Percentiles rank a stretch among this genome's conserved stretches.
Conservation (phyloP, 2,113 vertebrate species). For the Sitta europaea region DNA sequence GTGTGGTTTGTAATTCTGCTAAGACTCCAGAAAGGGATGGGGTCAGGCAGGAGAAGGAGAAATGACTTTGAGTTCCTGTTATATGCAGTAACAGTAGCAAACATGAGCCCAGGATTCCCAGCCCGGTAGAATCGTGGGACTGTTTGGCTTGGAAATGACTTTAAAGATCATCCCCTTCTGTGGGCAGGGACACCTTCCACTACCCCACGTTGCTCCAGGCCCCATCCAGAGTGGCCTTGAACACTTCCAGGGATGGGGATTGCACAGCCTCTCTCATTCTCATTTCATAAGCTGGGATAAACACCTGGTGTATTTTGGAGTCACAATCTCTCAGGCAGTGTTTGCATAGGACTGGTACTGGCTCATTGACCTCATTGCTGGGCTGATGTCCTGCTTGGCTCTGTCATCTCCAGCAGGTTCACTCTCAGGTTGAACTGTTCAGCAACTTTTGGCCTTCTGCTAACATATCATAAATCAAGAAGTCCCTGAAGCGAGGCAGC, state of each 20-base stretch:
- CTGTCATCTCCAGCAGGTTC: not conserved
- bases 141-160: not conserved
- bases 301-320: not conserved
- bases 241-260: not conserved
- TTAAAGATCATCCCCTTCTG: not conserved
- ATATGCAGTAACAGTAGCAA: not conserved
- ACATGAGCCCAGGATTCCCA: not conserved
- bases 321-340: not conserved
- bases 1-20: not conserved
- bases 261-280: not conserved
- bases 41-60: not conserved
- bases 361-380: accelerated
- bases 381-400: not conserved
- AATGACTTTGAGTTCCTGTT: not conserved
- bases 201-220: not conserved
- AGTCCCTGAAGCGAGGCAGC: not conserved
- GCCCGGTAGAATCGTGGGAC: accelerated
- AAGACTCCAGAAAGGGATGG: not conserved
- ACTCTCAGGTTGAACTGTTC: not conserved
- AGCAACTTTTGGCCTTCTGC: not conserved
- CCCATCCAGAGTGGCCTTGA: not conserved
- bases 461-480: not conserved
- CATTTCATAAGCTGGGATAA: not conserved
- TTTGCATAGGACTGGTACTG: not conserved
- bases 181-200: not conserved